Evolutionary conservation across 2,113 vertebrate species (phyloP).

Genomic region (Vicugna pacos): DNA sequence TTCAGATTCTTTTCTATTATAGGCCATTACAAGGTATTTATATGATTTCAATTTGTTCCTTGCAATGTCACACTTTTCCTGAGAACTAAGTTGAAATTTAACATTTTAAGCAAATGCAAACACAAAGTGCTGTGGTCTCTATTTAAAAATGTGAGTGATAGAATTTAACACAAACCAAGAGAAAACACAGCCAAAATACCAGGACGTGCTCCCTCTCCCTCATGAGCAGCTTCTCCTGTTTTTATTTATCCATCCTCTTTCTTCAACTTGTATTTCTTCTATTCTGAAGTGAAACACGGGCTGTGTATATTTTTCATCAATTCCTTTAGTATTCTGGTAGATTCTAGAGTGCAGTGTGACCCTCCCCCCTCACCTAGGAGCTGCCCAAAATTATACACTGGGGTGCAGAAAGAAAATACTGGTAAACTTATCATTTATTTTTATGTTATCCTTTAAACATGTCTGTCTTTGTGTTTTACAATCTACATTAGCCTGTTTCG

Average conservation of each 20-base stretch:
- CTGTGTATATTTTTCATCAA: background rate
- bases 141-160: background rate
- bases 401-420: background rate
- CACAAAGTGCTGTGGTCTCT: background rate
- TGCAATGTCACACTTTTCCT: background rate
- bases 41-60: background rate
- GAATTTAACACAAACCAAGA: background rate
- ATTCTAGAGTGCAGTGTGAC: background rate
- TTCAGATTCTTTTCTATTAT: too few relatives aligned
- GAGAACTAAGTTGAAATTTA: background rate
- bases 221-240: rapidly evolving
- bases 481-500: background rate
- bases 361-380: background rate
- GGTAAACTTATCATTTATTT: background rate
- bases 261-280: background rate
- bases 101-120: background rate
- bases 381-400: background rate
- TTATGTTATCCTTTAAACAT: background rate
- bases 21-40: too few relatives aligned
- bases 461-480: background rate
- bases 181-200: background rate
- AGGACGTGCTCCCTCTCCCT: background rate
- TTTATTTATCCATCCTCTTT: background rate
- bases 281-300: background rate
- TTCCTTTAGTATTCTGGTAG: background rate